A percentile compares a stretch with the other conserved stretches of the same genome.
phyloP scores from a whole-genome alignment of 2,797 vertebrate species.

The Tadarida brasiliensis region DNA sequence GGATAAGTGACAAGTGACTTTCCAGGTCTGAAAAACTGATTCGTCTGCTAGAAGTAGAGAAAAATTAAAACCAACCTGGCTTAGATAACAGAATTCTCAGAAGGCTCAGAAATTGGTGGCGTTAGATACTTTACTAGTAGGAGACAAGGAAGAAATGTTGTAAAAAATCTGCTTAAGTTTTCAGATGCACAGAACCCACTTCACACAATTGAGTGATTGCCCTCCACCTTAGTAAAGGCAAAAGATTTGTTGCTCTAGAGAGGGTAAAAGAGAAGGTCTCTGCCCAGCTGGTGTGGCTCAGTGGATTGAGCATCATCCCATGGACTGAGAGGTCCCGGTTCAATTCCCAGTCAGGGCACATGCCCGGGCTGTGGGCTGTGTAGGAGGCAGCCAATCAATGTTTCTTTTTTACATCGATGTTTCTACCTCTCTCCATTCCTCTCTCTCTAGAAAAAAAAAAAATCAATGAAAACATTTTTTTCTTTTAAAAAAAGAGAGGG shows the following conservation, averaged over 20 bases:
- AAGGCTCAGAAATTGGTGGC: background rate
- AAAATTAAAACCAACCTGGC: background rate
- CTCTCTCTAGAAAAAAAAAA: too few species aligned
- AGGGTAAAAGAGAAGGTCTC: background rate
- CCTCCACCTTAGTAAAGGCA: background rate
- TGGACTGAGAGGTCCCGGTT: too few species aligned
- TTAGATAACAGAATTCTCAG: background rate
- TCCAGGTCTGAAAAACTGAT: background rate
- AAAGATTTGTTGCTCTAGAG: background rate
- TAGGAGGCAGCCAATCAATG: too few species aligned
- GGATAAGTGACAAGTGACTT: background rate
- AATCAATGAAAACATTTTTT: too few species aligned
- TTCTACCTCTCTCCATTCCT: too few species aligned
- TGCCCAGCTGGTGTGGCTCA: too few species aligned
- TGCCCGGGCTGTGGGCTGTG: too few species aligned
- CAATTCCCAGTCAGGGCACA: too few species aligned
- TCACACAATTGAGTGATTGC: background rate
- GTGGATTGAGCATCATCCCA: too few species aligned
- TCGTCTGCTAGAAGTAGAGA: background rate
- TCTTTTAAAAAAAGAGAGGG: background rate
- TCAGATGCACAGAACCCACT: background rate
- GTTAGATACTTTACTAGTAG: background rate
- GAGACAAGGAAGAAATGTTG: background rate
- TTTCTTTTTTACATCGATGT: too few species aligned
- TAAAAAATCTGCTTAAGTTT: background rate